Percentiles rank a stretch among this genome's conserved stretches.
These are phyloP conservation scores for Procambarus clarkii DNA, from an alignment of 1,140 invertebrate species.

Conservation along the genomic window DNA sequence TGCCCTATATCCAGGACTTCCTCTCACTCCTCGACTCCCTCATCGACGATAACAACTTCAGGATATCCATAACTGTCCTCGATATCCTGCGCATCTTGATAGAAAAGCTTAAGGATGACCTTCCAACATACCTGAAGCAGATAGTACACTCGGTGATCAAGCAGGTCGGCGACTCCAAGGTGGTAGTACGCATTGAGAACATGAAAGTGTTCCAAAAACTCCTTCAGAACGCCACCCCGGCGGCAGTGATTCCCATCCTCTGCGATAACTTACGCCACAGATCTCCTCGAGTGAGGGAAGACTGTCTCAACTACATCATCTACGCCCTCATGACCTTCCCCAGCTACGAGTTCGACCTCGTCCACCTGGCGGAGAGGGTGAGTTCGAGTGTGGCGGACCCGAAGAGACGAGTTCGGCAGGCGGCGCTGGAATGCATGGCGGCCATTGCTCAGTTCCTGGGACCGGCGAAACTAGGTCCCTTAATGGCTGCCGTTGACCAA, in stretches of 20 bases:
- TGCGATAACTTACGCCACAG: conserved; percentile 75
- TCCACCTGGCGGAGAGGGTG: conserved; percentile 79
- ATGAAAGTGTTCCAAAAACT: conserved; percentile 68
- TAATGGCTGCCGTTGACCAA: conserved; percentile 70
- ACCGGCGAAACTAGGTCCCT: conserved; percentile 74
- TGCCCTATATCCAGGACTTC: conserved; percentile 81
- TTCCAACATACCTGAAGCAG: conserved; percentile 29
- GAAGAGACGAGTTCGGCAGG: conserved; percentile 85
- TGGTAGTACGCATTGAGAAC: conserved; percentile 69
- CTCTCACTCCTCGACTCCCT: conserved; percentile 79
- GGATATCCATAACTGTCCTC: conserved; percentile 79
- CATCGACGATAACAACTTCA: conserved; percentile 81
- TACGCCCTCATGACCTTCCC: conserved; percentile 87
- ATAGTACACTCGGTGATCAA: conserved; percentile 43
- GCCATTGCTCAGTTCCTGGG: conserved; percentile 85
- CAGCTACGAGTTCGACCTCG: conserved; percentile 86
- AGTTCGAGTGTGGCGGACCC: conserved; percentile 82
- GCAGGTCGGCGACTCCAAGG: conserved; percentile 65
- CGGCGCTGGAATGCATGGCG: conserved; percentile 87
- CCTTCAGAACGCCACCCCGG: conserved; percentile 55
- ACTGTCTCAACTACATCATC: conserved; percentile 86
- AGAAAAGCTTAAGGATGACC: conserved; percentile 20
- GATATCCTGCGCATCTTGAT: conserved; percentile 78
- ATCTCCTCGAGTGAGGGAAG: conserved; percentile 85
- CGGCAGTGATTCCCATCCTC: conserved; percentile 49